Conservation (phyloP, 2,113 vertebrate species). For the Anser cygnoides region DNA sequence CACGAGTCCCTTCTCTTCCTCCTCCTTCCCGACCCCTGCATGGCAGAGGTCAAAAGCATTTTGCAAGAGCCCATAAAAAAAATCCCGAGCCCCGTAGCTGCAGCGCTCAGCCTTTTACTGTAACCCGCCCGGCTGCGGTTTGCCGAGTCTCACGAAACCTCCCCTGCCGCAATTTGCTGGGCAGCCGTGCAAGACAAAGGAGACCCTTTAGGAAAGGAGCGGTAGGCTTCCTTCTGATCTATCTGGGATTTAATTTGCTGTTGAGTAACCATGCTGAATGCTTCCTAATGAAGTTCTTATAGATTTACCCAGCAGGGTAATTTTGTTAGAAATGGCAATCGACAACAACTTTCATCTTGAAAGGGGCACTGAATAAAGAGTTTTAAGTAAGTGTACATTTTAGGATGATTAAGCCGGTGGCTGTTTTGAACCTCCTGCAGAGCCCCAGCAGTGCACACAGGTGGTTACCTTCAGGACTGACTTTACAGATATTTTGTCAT, state of each 20-base stretch:
- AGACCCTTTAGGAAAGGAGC: not conserved
- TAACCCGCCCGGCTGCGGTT: not conserved
- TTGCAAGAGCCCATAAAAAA: not conserved
- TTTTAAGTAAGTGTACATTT: not conserved
- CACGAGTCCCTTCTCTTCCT: not conserved
- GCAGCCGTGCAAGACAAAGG: not conserved
- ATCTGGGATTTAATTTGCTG: not conserved
- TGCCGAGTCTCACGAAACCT: not conserved
- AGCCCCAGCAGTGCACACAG: not conserved
- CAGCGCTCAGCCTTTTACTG: not conserved
- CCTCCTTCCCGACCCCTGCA: not conserved
- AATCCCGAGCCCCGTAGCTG: not conserved
- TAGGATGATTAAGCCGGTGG: not conserved
- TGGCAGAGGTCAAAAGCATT: constrained; percentile 2
- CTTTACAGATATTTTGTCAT: not conserved
- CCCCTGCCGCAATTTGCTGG: not conserved
- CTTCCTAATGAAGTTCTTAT: not conserved
- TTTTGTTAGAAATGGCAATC: not conserved
- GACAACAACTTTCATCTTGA: not conserved
- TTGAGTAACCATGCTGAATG: not conserved
- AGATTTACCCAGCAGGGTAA: not conserved
- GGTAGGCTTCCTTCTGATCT: not conserved
- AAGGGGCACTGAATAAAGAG: not conserved
- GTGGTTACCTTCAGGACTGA: not conserved
- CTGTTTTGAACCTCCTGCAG: not conserved